Conservation (phyloP, 2,797 vertebrate species). For the Acanthis flammea region DNA sequence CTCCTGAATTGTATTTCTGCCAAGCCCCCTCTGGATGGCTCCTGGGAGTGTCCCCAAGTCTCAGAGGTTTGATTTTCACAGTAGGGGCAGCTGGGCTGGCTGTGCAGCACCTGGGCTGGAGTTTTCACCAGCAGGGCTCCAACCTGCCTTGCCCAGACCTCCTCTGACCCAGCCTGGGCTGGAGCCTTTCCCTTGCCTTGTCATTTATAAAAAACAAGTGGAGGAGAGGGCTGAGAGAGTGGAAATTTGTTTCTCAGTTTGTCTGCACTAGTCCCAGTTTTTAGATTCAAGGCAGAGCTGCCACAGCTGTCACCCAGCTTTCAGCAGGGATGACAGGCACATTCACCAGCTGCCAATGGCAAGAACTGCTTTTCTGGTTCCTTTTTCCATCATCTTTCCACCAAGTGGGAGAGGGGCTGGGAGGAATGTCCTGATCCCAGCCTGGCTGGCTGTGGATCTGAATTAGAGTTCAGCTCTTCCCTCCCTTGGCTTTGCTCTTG, state of each 20-base stretch:
- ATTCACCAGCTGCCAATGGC: neutral
- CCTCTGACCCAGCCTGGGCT: neutral
- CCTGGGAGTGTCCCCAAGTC: neutral
- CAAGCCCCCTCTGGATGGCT: neutral
- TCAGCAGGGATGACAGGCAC: neutral
- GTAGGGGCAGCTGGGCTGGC: neutral
- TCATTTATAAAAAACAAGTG: neutral
- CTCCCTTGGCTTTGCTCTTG: neutral
- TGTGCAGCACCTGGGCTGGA: neutral
- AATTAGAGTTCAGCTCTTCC: neutral
- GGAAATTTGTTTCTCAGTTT: neutral
- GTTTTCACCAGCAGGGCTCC: neutral
- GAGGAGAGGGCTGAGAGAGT: neutral
- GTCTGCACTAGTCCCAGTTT: neutral
- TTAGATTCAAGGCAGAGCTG: neutral
- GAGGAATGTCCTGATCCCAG: neutral
- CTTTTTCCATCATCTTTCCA: neutral
- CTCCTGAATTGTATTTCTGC: neutral
- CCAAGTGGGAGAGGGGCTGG: neutral
- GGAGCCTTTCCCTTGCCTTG: neutral
- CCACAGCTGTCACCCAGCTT: constrained; percentile 15
- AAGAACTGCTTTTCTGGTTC: neutral
- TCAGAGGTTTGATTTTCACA: neutral
- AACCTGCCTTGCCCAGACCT: neutral
- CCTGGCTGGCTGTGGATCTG: neutral